Percentiles rank a stretch among this genome's conserved stretches.
Evolutionary conservation across 2,797 vertebrate species (phyloP).

Genomic region (Phaenicophaeus curvirostris): DNA sequence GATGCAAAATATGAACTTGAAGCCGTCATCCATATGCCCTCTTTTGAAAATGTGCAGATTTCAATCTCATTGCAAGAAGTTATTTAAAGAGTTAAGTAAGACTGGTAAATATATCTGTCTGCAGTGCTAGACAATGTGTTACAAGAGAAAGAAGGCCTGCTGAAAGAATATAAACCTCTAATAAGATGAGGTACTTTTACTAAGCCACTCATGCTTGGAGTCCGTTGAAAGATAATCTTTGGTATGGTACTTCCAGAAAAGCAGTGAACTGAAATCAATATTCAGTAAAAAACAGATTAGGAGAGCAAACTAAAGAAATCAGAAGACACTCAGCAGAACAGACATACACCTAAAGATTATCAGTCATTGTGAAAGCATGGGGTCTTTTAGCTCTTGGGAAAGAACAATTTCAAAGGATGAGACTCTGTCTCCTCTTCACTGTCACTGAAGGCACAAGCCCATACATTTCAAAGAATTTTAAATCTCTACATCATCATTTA

Average conservation of each 20-base stretch:
- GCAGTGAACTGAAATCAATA: conserved; percentile 50
- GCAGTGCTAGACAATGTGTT: neutral
- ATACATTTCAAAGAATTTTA: neutral
- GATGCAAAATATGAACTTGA: neutral
- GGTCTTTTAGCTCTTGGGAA: neutral
- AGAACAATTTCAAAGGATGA: neutral
- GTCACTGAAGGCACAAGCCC: neutral
- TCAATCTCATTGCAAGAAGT: neutral
- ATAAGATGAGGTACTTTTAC: conserved; percentile 39
- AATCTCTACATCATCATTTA: neutral
- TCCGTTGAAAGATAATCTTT: conserved; percentile 51
- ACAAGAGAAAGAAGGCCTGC: neutral
- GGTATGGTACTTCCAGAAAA: conserved; percentile 35
- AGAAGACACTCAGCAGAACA: conserved; percentile 2
- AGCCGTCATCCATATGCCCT: neutral
- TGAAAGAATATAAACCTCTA: conserved; percentile 42
- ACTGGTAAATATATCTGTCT: neutral
- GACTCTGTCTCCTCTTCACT: neutral
- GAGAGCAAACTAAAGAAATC: conserved; percentile 26
- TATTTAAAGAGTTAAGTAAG: neutral
- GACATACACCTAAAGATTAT: neutral
- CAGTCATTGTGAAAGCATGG: neutral
- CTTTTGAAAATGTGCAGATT: neutral
- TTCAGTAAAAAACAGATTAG: conserved; percentile 43
- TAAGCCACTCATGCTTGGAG: conserved; percentile 29